Evolutionary conservation across 2,888 invertebrate species (phyloP).

Genomic region (Drosophila helvetica): DNA sequence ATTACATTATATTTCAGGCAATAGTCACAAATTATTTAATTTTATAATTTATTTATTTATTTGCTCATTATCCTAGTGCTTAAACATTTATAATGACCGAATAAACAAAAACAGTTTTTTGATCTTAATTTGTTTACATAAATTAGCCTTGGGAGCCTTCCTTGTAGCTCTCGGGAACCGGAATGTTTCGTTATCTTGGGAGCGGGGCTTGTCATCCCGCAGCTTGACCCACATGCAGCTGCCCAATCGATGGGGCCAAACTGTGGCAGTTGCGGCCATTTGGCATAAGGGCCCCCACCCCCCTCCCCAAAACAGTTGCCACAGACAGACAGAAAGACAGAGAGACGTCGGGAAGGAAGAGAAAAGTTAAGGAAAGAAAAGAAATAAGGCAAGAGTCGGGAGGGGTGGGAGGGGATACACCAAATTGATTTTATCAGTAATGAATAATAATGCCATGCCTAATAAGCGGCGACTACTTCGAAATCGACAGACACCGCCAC

Average conservation of each 20-base stretch:
- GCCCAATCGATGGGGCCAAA: conserved; percentile 2
- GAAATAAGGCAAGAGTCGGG: conserved; percentile 14
- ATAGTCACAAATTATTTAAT: too few species aligned
- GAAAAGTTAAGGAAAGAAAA: not conserved
- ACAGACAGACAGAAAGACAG: not conserved
- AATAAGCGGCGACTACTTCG: conserved; percentile 45
- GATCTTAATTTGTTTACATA: too few species aligned
- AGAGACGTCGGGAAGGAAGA: conserved; percentile 1
- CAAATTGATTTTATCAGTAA: conserved; percentile 56
- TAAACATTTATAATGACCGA: too few species aligned
- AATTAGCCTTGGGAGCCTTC: too few species aligned
- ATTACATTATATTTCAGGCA: too few species aligned
- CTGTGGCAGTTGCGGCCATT: not conserved
- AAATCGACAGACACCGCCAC: not conserved
- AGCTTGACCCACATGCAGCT: not conserved
- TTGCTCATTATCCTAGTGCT: too few species aligned
- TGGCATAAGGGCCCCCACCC: not conserved
- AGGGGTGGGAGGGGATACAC: conserved; percentile 6
- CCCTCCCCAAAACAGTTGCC: not conserved
- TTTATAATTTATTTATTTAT: too few species aligned
- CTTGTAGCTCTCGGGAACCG: too few species aligned
- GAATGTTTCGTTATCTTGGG: too few species aligned
- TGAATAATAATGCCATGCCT: conserved; percentile 68
- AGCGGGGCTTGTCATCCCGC: too few species aligned
- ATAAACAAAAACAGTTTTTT: too few species aligned